Percentiles rank a stretch among this genome's conserved stretches.
phyloP scores from a whole-genome alignment of 2,888 invertebrate species.

The Nemoura dubitans region DNA sequence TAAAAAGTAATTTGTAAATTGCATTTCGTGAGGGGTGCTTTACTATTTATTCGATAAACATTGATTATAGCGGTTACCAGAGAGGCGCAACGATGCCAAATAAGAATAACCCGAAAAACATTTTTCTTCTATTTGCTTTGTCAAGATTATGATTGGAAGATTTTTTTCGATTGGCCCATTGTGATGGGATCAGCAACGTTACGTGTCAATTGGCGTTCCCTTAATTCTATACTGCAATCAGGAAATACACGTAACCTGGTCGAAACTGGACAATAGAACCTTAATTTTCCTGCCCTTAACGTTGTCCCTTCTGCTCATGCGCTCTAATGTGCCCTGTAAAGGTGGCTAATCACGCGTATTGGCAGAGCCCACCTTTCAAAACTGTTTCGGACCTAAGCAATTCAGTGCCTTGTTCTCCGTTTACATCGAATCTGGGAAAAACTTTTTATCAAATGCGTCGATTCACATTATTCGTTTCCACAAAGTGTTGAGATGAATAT shows the following conservation, averaged over 20 bases:
- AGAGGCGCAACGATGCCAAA: background rate
- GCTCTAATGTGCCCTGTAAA: background rate
- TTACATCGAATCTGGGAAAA: too few relatives aligned
- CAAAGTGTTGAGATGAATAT: background rate
- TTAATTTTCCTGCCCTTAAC: constrained; percentile 23
- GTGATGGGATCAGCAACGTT: constrained; percentile 24
- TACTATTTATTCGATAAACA: constrained; percentile 31
- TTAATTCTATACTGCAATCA: constrained; percentile 39
- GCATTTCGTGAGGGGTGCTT: constrained; percentile 42
- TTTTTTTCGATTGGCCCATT: constrained; percentile 15
- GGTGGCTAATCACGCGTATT: constrained; percentile 1
- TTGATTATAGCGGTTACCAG: background rate
- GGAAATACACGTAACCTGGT: background rate
- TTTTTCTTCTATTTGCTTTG: background rate
- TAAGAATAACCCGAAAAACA: background rate
- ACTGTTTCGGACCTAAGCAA: background rate
- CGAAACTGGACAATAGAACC: constrained; percentile 27
- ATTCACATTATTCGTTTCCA: too few relatives aligned
- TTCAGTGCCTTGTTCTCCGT: too few relatives aligned
- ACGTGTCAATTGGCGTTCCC: constrained; percentile 31
- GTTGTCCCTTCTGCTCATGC: background rate
- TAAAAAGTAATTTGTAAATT: constrained; percentile 52
- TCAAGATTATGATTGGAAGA: constrained; percentile 24
- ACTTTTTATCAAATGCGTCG: too few relatives aligned
- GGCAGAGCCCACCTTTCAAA: background rate